Conservation (phyloP, 2,113 vertebrate genomes). For the Rostratula benghalensis region DNA sequence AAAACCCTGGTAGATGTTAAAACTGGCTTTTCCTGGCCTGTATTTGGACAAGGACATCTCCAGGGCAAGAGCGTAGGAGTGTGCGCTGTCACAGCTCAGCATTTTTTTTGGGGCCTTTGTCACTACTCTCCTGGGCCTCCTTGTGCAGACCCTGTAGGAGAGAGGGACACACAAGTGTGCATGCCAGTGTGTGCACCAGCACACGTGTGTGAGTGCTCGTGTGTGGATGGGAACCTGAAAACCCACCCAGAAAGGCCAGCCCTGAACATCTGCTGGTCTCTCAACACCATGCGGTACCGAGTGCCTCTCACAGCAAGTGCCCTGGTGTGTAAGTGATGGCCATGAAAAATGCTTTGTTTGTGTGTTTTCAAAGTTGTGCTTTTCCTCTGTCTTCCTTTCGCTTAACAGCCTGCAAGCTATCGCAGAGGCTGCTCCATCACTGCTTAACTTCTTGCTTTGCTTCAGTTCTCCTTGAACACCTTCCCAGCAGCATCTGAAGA, state of each 20-base stretch:
- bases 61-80: accelerated
- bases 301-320: background rate
- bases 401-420: background rate
- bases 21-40: background rate
- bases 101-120: background rate
- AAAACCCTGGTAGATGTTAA: accelerated
- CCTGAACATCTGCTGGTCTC: background rate
- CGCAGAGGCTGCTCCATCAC: background rate
- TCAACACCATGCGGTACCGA: accelerated
- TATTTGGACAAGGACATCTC: background rate
- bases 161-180: accelerated
- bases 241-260: background rate
- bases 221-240: background rate
- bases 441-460: background rate
- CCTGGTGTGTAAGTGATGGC: background rate
- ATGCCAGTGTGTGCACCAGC: background rate
- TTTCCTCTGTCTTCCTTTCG: background rate
- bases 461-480: background rate
- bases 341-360: background rate
- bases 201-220: accelerated
- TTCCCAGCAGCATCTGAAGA: background rate
- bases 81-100: background rate
- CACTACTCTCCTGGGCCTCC: background rate
- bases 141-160: accelerated
- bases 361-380: background rate